Conservation (phyloP, 2,888 invertebrate species). For the Lochmaea capreae region DNA sequence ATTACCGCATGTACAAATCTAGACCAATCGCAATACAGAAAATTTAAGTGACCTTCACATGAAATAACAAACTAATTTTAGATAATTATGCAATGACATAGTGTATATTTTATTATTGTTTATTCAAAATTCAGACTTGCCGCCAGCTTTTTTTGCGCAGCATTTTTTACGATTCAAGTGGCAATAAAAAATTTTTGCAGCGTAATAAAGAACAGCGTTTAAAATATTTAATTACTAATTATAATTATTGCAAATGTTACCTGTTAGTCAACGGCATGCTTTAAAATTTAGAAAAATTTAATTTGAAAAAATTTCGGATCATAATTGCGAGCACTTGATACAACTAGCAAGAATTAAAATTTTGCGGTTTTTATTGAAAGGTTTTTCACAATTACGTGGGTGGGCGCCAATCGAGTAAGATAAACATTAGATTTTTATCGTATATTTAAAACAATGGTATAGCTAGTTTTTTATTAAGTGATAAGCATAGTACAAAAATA, state of each 20-base stretch:
- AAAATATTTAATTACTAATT: not conserved
- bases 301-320: too few relatives aligned
- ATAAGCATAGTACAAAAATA: too few relatives aligned
- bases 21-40: not conserved
- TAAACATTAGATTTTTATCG: too few relatives aligned
- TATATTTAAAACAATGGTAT: not conserved
- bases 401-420: not conserved
- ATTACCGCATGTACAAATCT: not conserved
- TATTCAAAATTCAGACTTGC: not conserved
- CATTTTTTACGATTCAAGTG: not conserved
- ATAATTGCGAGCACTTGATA: too few relatives aligned
- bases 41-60: constrained; percentile 1
- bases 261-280: not conserved
- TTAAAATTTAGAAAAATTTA: too few relatives aligned
- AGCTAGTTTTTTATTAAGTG: not conserved
- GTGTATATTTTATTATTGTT: not conserved
- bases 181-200: not conserved
- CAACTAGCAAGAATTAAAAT: not conserved
- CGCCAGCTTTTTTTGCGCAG: not conserved
- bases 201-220: not conserved
- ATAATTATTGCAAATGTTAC: not conserved
- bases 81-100: constrained; percentile 10
- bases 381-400: not conserved
- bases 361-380: not conserved
- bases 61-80: constrained; percentile 5